phyloP scores from a whole-genome alignment of 2,797 vertebrate genomes.

The Sphaeramia orbicularis region DNA sequence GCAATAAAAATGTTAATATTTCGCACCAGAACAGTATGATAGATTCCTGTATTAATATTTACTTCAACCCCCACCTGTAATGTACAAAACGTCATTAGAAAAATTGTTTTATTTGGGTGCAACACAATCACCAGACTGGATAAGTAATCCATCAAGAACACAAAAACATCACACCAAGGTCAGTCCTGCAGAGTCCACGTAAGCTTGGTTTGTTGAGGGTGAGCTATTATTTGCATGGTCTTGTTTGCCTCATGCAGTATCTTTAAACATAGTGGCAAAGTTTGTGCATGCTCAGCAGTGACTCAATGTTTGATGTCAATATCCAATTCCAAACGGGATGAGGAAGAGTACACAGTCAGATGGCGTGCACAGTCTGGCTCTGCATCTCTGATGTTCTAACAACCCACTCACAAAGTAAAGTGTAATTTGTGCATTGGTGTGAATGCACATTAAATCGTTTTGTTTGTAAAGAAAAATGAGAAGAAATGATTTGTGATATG shows the following conservation, averaged over 20 bases:
- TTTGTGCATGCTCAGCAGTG: conserved; percentile 65
- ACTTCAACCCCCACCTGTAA: conserved; percentile 19
- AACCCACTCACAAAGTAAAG: conserved; percentile 32
- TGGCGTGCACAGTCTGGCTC: conserved; percentile 44
- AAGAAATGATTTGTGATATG: background rate
- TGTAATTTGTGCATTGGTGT: conserved; percentile 3
- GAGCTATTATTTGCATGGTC: conserved; percentile 47
- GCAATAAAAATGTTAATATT: too few species aligned
- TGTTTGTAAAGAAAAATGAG: conserved; percentile 1
- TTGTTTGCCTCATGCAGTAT: conserved; percentile 60
- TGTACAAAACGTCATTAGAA: conserved; percentile 20
- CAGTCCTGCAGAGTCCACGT: conserved; percentile 42
- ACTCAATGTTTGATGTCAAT: conserved; percentile 76
- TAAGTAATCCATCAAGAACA: conserved; percentile 65
- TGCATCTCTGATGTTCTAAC: conserved; percentile 33
- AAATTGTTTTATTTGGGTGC: conserved; percentile 20
- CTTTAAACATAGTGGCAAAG: conserved; percentile 63
- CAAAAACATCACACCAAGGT: conserved; percentile 67
- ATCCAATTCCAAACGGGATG: conserved; percentile 52
- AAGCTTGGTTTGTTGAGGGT: conserved; percentile 5
- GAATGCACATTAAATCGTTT: conserved; percentile 21
- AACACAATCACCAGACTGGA: conserved; percentile 8
- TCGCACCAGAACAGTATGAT: too few species aligned
- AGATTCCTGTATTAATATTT: conserved; percentile 9
- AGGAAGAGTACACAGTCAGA: conserved; percentile 58